These are phyloP conservation scores for Clarias platycephalus DNA, from an alignment of 2,797 vertebrate species.

Conservation along the genomic window DNA sequence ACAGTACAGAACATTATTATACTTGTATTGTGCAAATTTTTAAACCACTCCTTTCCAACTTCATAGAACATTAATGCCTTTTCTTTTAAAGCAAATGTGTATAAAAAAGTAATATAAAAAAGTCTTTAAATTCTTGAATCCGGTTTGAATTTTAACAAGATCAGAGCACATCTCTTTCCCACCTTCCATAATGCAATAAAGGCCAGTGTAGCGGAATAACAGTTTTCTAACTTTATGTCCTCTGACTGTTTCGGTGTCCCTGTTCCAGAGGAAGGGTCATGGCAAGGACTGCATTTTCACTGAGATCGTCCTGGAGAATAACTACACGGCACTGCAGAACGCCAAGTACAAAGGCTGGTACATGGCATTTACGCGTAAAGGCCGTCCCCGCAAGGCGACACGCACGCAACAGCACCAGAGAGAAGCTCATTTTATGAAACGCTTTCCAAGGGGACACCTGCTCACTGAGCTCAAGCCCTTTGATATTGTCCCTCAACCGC, in stretches of 20 bases:
- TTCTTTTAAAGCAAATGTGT: background rate
- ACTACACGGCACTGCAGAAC: slow-evolving; percentile 97
- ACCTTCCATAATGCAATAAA: slow-evolving; percentile 11
- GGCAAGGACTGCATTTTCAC: slow-evolving; percentile 98
- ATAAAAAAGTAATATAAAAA: background rate
- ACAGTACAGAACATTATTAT: background rate
- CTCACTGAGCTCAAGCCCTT: slow-evolving; percentile 90
- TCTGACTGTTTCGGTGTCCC: background rate
- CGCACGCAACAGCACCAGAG: slow-evolving; percentile 97
- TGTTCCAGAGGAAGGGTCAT: slow-evolving; percentile 87
- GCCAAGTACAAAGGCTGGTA: slow-evolving; percentile 98
- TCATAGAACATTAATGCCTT: background rate
- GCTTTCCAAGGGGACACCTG: slow-evolving; percentile 91
- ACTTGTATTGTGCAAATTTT: background rate
- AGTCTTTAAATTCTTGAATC: background rate
- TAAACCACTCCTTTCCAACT: background rate
- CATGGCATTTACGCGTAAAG: slow-evolving; percentile 98
- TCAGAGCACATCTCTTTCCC: background rate
- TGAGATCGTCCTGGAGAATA: slow-evolving; percentile 98
- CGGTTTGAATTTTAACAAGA: background rate
- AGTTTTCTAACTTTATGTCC: slow-evolving; percentile 13
- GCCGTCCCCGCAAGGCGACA: slow-evolving; percentile 92
- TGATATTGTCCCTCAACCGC: slow-evolving; percentile 91
- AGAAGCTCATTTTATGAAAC: slow-evolving; percentile 99
- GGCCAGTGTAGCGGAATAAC: background rate